Evolutionary conservation across 1,140 invertebrate genomes (phyloP), one percentile per base, ranked within the genome.

Genomic region (Saxidomus purpurata): DNA sequence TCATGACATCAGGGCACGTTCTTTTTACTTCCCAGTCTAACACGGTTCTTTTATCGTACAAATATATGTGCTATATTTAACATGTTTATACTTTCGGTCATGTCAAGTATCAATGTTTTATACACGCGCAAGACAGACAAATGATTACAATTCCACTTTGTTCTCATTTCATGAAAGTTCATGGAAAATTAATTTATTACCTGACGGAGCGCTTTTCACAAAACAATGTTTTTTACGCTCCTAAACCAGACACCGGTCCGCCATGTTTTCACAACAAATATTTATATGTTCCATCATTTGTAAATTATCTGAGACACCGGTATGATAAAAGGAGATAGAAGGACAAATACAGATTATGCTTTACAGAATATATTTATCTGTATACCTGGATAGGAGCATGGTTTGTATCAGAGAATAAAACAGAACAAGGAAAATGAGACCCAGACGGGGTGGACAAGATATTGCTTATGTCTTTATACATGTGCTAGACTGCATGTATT

Each of bases 251-350:
- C 76, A 47, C 76, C 76, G 25, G 76, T 79, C 76, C 49, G 76
- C 76, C 76, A 79, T 49, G 76, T 55, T 79, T 79, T 79, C 76
- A 79, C 76, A 79, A 79, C 76, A 79, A 79, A 79, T 79, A 52
- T 49, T 79, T 52, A 79, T 79, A 52, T 79, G 47, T 49, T 79
- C 76, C 43, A 79, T 79, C 76, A 79, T 79, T 79, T 28, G 43
- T 31, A n/a, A 25, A 52, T 36, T 52, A 79, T 79, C 43, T 36
- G 76, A 79, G 47, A 79, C 47, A 31, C n/a, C 15, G 17, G n/a
- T 34, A 22, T 55, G 76, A 79, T 79, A 79, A 79, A 36, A 25
- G 31, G 8, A 79, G 76, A 79, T 79, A 79, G 19, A 79, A 52
- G 76, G 76, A 55, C 76, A 49, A n/a, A 34, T 15, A 36, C 4